phyloP scores from a whole-genome alignment of 1,140 invertebrate genomes.

The Rhysida immarginata region DNA sequence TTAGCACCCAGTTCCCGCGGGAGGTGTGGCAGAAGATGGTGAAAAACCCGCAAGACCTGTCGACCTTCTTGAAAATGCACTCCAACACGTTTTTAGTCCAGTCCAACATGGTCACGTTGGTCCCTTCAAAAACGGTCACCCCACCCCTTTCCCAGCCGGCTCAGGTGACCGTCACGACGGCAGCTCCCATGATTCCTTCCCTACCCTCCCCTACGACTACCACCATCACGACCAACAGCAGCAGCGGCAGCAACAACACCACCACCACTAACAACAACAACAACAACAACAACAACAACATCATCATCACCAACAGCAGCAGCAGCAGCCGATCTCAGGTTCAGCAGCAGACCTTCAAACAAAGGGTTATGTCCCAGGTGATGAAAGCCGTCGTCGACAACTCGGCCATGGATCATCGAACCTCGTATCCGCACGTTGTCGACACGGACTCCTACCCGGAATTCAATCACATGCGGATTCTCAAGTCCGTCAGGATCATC shows the following conservation, averaged over 20 bases:
- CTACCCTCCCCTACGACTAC: constrained; percentile 10
- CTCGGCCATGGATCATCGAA: constrained; percentile 55
- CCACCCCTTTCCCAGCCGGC: constrained; percentile 8
- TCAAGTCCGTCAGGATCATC: constrained; percentile 15
- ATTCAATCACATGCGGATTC: neutral
- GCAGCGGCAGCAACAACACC: neutral
- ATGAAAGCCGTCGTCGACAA: constrained; percentile 81
- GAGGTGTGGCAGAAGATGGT: constrained; percentile 61
- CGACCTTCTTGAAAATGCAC: constrained; percentile 75
- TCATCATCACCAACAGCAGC: no score
- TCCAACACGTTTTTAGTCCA: constrained; percentile 80
- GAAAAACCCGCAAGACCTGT: constrained; percentile 67
- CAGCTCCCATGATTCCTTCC: constrained; percentile 21
- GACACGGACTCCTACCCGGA: neutral
- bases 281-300: no score
- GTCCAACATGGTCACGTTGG: constrained; percentile 64
- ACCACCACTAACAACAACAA: neutral
- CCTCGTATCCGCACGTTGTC: neutral
- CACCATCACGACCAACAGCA: constrained; percentile 5
- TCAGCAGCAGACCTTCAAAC: constrained; percentile 63
- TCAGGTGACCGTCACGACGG: no score
- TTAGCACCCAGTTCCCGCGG: constrained; percentile 58
- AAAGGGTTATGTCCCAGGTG: constrained; percentile 69
- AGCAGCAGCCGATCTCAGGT: constrained; percentile 21
- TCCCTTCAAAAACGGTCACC: constrained; percentile 12